Evolutionary conservation across 2,797 vertebrate species (phyloP), one percentile per base, ranked within the genome.

Genomic region (Gastrophryne carolinensis): DNA sequence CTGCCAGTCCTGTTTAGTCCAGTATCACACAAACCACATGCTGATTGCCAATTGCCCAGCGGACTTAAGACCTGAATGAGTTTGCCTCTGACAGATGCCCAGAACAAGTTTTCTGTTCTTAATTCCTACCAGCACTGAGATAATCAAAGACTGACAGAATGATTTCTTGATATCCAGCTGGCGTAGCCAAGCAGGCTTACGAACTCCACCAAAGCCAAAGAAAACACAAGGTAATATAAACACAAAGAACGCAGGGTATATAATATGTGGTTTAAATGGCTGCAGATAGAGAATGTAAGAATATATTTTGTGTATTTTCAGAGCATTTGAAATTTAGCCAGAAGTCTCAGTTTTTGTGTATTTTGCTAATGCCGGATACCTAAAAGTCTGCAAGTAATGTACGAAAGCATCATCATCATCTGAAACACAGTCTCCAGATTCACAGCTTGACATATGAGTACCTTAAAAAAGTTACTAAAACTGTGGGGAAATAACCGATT

Each of bases 91-190:
- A 32, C 11, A 32, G 11, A 32, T 49, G 62, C 41, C 26, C 49
- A 50, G 44, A 34, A 24, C n/a, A n/a, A 65, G 32, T 49, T 50
- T 65, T 65, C 44, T 65, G 17, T 29, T 49, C 27, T 12, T 27
- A 54, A 67, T 39, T 67, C 32, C 17, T 12, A 67, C 17, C 29
- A 52, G 32, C 47, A 37, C 37, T 67, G 49, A 37, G 19, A 52
- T 66, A 66, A 52, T 66, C 29, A 54, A 67, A 67, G 32, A 30
- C 32, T 21, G 47, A 39, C 13, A 24, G 13, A 37, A 7, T 57
- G 24, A 30, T 53, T 41, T 37, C 24, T 39, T 44, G 52, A 41
- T n/a, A 30, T 70, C 39, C 39, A 32, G 15, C 26, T 44, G 67
- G 35, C 41, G 23, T 50, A 50, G 12, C 29, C 27, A 27, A 57